phyloP scores from a whole-genome alignment of 2,888 invertebrate genomes.

The Marasmarcha lunaedactyla region DNA sequence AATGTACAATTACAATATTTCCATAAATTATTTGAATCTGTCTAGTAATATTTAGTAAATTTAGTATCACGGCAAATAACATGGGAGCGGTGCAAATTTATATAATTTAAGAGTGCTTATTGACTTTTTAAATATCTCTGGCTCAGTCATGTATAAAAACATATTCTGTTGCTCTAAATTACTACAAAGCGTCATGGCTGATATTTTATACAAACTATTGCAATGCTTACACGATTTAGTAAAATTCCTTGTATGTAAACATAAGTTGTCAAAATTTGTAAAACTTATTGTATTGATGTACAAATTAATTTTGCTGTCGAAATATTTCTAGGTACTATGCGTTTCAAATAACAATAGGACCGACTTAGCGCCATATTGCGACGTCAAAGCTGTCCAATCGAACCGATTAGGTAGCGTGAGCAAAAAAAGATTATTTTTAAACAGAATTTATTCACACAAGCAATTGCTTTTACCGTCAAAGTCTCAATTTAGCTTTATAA shows the following conservation, averaged over 20 bases:
- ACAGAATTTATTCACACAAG: too few species aligned
- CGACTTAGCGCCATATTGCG: too few species aligned
- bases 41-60: constrained; percentile 31
- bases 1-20: constrained; percentile 27
- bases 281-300: too few species aligned
- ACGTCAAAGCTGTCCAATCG: too few species aligned
- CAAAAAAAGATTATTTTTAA: too few species aligned
- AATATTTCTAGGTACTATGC: too few species aligned
- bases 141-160: constrained; percentile 10
- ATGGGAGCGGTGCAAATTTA: constrained; percentile 11
- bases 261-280: too few species aligned
- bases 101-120: background rate
- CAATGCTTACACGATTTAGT: background rate
- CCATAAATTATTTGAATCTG: constrained; percentile 34
- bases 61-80: constrained; percentile 35
- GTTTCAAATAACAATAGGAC: too few species aligned
- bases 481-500: too few species aligned
- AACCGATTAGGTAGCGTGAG: too few species aligned
- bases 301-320: too few species aligned
- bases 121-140: background rate
- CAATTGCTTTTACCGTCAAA: too few species aligned
- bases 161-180: constrained; percentile 3
- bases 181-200: constrained; percentile 16
- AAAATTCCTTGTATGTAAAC: background rate
- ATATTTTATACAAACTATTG: constrained; percentile 5